These are phyloP conservation scores for Penaeus monodon DNA, from an alignment of 2,888 invertebrate genomes.

Conservation along the genomic window DNA sequence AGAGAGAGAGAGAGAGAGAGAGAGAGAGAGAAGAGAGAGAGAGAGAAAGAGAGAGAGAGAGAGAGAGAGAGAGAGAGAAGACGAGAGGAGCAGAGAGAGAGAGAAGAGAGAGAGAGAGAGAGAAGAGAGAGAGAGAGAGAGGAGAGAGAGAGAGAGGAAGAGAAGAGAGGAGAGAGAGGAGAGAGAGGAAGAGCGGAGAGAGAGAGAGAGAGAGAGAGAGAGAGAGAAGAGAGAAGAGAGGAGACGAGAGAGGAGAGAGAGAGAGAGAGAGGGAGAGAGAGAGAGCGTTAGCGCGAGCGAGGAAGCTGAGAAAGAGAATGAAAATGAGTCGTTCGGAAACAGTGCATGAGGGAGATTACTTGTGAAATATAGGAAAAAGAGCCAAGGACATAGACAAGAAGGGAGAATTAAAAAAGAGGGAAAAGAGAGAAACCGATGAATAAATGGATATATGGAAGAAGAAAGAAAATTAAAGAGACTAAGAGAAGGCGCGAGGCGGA, in stretches of 20 bases:
- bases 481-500: neutral
- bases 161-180: too few species aligned
- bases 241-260: neutral
- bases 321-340: neutral
- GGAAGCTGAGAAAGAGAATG: constrained; percentile 4
- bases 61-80: too few species aligned
- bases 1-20: too few species aligned
- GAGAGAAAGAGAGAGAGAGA: too few species aligned
- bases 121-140: too few species aligned
- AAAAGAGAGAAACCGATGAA: neutral
- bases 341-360: neutral
- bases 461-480: neutral
- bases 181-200: too few species aligned
- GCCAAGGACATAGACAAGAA: neutral
- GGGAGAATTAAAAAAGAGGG: neutral
- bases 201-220: neutral
- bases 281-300: neutral
- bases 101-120: rapidly evolving
- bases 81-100: too few species aligned
- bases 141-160: rapidly evolving
- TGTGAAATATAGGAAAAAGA: neutral
- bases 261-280: constrained; percentile 5
- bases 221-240: neutral
- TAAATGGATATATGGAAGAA: neutral
- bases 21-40: too few species aligned